A percentile compares a stretch with the other conserved stretches of the same genome.
phyloP scores from a whole-genome alignment of 1,140 invertebrate genomes.

The Leptinotarsa defecta region DNA sequence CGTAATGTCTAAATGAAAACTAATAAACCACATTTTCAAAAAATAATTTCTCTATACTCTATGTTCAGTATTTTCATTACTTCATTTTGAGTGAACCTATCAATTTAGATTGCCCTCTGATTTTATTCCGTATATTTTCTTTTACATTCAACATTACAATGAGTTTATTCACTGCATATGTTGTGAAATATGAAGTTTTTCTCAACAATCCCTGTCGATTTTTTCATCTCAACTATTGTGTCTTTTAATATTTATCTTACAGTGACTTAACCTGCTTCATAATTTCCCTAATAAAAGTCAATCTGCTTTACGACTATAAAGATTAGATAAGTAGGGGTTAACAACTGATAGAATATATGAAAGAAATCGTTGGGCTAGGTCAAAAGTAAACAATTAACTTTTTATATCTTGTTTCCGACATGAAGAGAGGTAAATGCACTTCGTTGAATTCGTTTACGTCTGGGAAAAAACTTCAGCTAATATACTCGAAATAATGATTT shows the following conservation, averaged over 20 bases:
- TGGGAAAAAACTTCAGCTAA: neutral
- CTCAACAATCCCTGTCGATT: neutral
- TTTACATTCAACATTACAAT: neutral
- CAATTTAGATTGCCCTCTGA: neutral
- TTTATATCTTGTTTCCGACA: neutral
- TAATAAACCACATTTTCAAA: no score
- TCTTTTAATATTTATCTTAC: neutral
- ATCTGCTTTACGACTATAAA: neutral
- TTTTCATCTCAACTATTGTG: neutral
- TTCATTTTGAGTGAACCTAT: neutral
- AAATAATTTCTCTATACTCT: no score
- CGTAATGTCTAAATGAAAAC: no score
- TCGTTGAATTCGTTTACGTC: neutral
- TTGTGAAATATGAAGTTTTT: no score
- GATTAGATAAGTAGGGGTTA: constrained; percentile 5
- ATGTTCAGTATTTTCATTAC: neutral
- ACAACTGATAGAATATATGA: neutral
- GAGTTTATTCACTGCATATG: no score
- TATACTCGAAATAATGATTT: no score
- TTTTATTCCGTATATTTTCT: neutral
- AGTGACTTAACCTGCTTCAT: neutral
- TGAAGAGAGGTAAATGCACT: neutral
- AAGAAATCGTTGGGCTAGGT: neutral
- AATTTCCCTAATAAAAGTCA: neutral
- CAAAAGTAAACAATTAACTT: neutral